These are phyloP conservation scores for Caenorhabditis tropicalis DNA, from an alignment of 1,140 invertebrate species.

Conservation along the genomic window DNA sequence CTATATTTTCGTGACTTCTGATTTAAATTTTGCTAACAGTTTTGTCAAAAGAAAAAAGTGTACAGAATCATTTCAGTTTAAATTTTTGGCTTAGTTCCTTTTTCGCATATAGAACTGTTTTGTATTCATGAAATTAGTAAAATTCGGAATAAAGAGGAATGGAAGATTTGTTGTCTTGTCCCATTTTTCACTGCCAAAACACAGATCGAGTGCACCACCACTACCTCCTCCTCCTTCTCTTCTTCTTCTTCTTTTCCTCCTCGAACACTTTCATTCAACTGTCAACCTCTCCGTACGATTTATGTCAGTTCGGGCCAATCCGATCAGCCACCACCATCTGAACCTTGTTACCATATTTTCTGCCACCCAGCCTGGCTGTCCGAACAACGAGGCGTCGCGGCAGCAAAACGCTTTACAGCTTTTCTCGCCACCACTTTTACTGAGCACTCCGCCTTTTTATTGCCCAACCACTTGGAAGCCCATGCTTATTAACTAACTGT, in stretches of 20 bases:
- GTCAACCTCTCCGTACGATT: constrained; percentile 40
- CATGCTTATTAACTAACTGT: constrained; percentile 32
- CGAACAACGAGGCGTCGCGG: background rate
- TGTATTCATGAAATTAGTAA: background rate
- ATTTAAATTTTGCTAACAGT: too few species aligned
- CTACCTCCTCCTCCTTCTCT: background rate
- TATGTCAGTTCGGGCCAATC: constrained; percentile 34
- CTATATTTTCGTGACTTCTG: too few species aligned
- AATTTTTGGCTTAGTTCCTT: too few species aligned
- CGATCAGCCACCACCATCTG: constrained; percentile 28
- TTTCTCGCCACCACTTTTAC: constrained; percentile 19
- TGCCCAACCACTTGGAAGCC: background rate
- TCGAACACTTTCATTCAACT: constrained; percentile 40
- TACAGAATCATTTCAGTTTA: too few species aligned
- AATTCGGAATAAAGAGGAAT: background rate
- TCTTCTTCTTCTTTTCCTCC: background rate
- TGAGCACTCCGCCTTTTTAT: constrained; percentile 33
- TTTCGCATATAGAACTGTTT: background rate
- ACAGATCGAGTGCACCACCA: background rate
- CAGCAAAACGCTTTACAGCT: constrained; percentile 30
- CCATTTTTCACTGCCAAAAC: constrained; percentile 3
- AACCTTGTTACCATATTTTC: constrained; percentile 43
- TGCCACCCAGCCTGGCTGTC: constrained; percentile 24
- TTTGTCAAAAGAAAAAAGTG: too few species aligned
- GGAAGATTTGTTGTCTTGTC: background rate